Evolutionary conservation across 2,888 invertebrate genomes (phyloP), one percentile per base, ranked within the genome.

Genomic region (Quadriops clusia): DNA sequence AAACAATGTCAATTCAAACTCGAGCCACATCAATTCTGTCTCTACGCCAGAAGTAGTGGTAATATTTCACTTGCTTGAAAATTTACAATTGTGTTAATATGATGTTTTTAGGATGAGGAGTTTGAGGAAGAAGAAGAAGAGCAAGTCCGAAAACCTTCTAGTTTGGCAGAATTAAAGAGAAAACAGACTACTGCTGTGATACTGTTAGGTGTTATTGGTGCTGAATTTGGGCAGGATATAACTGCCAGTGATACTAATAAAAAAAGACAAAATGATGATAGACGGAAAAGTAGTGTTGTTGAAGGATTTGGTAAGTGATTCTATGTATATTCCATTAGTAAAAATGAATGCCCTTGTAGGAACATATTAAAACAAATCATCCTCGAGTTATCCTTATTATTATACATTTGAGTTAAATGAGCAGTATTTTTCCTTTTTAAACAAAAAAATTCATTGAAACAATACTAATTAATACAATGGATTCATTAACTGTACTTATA

Each of bases 151-250:
- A 85, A 86, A 57, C 85, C 86, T 4, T 86, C 87, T 2, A 86
- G 84, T 39, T 65, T 80, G 3, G 81, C 84, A 0, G 90, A 91
- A 58, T 59, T 90, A 30, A 87, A 89, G 45, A 72, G 94, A 4
- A 93, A 94, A 50, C 95, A 98, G 60, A 93, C 95, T 0, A 95
- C 97, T 0, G 90, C 98, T 0, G 93, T 99, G 0, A 91, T 99
- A 3, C 63, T 98, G 30, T 61, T 99, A 21, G 97, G 95, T 0
- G 97, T 98, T 0, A 90, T 98, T 30, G 98, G 98, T 0, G 91
- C 97, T 0, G 95, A 98, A 62, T 98, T 97, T 53, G 97, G 97
- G 0, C 91, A 93, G 54, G 97, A 97, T 53, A 85, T 95, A 28
- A 74, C 80, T 1, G 65, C 69, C 32, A 64, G 67, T 1, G 68